Evolutionary conservation across 2,797 vertebrate genomes (phyloP).

Genomic region (Helarctos malayanus): DNA sequence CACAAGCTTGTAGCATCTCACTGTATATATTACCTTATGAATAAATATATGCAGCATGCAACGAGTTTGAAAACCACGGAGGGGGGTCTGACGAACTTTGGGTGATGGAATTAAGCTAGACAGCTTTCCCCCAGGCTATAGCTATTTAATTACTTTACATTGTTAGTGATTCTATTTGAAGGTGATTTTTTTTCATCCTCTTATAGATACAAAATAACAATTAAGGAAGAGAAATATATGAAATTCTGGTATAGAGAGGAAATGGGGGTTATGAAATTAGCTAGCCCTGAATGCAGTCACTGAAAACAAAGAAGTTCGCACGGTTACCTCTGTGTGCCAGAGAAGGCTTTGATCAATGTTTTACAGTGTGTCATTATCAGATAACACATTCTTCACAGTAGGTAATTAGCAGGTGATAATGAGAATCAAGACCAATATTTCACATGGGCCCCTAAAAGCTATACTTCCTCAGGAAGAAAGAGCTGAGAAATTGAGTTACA

Average conservation of each 20-base stretch:
- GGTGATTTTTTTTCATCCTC: not conserved
- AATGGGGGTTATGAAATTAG: not conserved
- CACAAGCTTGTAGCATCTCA: not conserved
- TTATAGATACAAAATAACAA: not conserved
- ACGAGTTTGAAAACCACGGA: not conserved
- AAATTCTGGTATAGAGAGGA: not conserved
- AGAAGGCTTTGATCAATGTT: conserved; percentile 85
- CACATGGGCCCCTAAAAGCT: conserved; percentile 82
- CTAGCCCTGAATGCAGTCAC: conserved; percentile 1
- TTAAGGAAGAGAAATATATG: not conserved
- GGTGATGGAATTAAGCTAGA: not conserved
- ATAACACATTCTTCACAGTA: conserved; percentile 86
- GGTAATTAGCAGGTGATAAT: conserved; percentile 89
- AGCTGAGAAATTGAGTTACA: conserved; percentile 74
- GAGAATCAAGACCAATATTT: conserved; percentile 85
- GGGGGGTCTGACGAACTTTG: not conserved
- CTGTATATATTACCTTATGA: not conserved
- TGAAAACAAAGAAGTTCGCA: conserved; percentile 79
- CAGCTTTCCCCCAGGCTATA: not conserved
- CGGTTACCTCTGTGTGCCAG: conserved; percentile 61
- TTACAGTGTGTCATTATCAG: conserved; percentile 86
- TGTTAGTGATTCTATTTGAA: conserved; percentile 21
- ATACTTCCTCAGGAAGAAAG: conserved; percentile 71
- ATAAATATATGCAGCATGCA: conserved; percentile 1
- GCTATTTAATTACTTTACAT: not conserved